Evolutionary conservation across 2,888 invertebrate species (phyloP).

Genomic region (Tetragonula carbonaria): DNA sequence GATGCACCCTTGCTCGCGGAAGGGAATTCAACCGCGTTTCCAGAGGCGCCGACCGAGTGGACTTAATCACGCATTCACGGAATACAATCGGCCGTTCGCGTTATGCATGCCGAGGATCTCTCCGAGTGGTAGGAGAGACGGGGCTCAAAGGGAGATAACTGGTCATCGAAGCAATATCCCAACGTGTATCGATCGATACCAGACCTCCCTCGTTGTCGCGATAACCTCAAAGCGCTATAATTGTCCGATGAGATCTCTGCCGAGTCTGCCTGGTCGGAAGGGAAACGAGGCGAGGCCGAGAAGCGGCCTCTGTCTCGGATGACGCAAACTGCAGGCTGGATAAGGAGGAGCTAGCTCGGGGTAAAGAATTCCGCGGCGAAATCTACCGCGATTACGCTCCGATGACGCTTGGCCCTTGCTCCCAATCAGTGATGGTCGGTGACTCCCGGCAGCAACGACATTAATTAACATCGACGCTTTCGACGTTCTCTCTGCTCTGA

Average conservation of each 20-base stretch:
- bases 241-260: slow-evolving; percentile 52
- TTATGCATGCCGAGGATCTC: slow-evolving; percentile 61
- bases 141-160: slow-evolving; percentile 69
- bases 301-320: slow-evolving; percentile 4
- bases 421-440: neutral
- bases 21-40: slow-evolving; percentile 46
- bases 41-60: slow-evolving; percentile 53
- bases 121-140: slow-evolving; percentile 56
- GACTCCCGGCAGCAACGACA: neutral
- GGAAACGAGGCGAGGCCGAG: slow-evolving; percentile 3
- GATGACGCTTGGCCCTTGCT: neutral
- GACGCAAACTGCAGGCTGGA: slow-evolving; percentile 59
- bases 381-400: neutral
- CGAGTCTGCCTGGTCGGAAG: neutral
- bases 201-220: slow-evolving; percentile 60
- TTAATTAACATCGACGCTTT: neutral
- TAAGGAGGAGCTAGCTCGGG: neutral
- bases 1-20: neutral
- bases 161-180: slow-evolving; percentile 71
- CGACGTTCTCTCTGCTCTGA: neutral
- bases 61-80: slow-evolving; percentile 62
- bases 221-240: slow-evolving; percentile 63
- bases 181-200: slow-evolving; percentile 65
- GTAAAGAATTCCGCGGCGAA: neutral
- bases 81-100: slow-evolving; percentile 62